Conservation (phyloP, 2,888 invertebrate species). For the Coronaproctus castanopsis region DNA sequence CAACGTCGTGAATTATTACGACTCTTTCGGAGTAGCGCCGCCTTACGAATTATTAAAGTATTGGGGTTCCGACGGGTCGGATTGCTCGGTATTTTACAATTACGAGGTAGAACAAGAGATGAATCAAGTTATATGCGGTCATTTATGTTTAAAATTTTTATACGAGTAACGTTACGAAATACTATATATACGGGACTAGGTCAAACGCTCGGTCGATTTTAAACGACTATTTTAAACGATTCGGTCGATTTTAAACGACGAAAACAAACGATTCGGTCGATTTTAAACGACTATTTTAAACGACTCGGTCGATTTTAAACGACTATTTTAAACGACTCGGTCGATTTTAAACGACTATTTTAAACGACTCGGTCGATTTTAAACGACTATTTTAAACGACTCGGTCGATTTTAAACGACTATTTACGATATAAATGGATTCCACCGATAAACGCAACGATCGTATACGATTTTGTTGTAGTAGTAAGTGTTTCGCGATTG, state of each 20-base stretch:
- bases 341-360: too few relatives aligned
- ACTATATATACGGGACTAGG: not conserved
- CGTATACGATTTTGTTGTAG: too few relatives aligned
- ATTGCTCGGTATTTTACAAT: slow-evolving; percentile 14
- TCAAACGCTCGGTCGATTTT: not conserved
- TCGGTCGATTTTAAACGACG: too few relatives aligned
- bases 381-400: too few relatives aligned
- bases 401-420: too few relatives aligned
- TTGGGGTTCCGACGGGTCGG: slow-evolving; percentile 1
- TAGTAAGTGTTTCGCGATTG: too few relatives aligned
- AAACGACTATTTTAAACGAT: not conserved
- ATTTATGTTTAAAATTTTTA: slow-evolving; percentile 14
- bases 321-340: too few relatives aligned
- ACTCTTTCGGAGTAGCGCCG: slow-evolving; percentile 25
- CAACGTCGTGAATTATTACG: slow-evolving; percentile 23
- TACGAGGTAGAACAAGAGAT: slow-evolving; percentile 10
- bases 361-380: too few relatives aligned
- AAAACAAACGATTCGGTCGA: too few relatives aligned
- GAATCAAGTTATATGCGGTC: slow-evolving; percentile 14
- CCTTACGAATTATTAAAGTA: slow-evolving; percentile 17
- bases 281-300: too few relatives aligned
- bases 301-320: too few relatives aligned
- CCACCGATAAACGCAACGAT: too few relatives aligned
- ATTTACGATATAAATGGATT: slow-evolving; percentile 2
- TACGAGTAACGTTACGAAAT: not conserved